Evolutionary conservation across 2,797 vertebrate species (phyloP).

Genomic region (Sebastiscus tertius): DNA sequence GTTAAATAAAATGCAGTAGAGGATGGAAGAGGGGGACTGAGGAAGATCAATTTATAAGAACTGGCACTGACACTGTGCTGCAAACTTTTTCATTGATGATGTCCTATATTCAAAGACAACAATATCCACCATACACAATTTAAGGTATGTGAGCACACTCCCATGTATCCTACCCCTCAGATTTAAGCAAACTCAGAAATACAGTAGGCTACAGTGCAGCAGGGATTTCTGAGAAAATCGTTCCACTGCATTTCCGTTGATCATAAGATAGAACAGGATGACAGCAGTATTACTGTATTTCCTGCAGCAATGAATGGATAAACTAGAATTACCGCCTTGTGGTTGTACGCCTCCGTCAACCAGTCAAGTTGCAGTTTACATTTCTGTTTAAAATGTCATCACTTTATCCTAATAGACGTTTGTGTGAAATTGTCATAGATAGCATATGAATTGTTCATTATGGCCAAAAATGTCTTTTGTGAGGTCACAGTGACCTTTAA

Average conservation of each 20-base stretch:
- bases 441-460: not conserved
- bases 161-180: not conserved
- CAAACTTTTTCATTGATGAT: not conserved
- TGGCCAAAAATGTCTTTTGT: rapidly evolving
- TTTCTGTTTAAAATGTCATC: not conserved
- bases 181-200: not conserved
- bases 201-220: not conserved
- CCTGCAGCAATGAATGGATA: not conserved
- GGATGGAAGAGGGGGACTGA: not conserved
- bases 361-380: not conserved
- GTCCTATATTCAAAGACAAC: not conserved
- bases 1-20: not conserved
- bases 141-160: not conserved
- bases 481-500: not conserved
- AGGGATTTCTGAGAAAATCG: not conserved
- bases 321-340: not conserved
- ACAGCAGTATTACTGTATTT: not conserved
- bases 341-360: too few species aligned
- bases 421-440: not conserved
- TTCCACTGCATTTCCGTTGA: not conserved
- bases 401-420: not conserved
- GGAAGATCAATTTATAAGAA: not conserved
- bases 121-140: not conserved
- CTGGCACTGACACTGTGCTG: not conserved
- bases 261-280: not conserved